Evolutionary conservation across 2,797 vertebrate species (phyloP).

Genomic region (Sarcophilus harrisii): DNA sequence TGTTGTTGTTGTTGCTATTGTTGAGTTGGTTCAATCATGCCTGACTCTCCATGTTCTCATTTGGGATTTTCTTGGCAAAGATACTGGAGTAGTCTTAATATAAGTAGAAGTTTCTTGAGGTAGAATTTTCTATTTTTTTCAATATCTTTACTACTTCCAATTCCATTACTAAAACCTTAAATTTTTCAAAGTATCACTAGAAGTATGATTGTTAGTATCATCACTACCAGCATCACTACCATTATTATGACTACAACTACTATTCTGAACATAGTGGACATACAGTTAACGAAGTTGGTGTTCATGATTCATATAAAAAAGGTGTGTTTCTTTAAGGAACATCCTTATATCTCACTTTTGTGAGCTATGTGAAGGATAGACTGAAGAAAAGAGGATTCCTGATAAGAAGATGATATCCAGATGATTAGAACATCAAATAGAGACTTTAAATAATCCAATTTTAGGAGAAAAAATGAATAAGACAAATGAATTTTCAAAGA

Average conservation of each 20-base stretch:
- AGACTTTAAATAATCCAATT: not conserved
- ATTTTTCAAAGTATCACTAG: not conserved
- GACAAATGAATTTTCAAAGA: not conserved
- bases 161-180: not conserved
- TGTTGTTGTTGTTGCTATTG: not conserved
- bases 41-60: accelerated
- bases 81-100: not conserved
- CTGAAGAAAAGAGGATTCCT: not conserved
- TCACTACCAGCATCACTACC: not conserved
- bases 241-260: not conserved
- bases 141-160: not conserved
- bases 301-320: not conserved
- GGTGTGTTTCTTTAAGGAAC: not conserved
- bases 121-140: not conserved
- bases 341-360: not conserved
- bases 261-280: too few relatives aligned
- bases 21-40: not conserved
- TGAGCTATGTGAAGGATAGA: not conserved
- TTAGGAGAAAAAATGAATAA: not conserved
- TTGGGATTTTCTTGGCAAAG: not conserved
- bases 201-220: not conserved
- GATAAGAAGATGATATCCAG: not conserved
- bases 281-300: not conserved
- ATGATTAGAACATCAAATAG: not conserved
- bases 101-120: not conserved